These are phyloP conservation scores for Gymnorhina tibicen DNA, from an alignment of 2,113 vertebrate genomes.

Conservation along the genomic window DNA sequence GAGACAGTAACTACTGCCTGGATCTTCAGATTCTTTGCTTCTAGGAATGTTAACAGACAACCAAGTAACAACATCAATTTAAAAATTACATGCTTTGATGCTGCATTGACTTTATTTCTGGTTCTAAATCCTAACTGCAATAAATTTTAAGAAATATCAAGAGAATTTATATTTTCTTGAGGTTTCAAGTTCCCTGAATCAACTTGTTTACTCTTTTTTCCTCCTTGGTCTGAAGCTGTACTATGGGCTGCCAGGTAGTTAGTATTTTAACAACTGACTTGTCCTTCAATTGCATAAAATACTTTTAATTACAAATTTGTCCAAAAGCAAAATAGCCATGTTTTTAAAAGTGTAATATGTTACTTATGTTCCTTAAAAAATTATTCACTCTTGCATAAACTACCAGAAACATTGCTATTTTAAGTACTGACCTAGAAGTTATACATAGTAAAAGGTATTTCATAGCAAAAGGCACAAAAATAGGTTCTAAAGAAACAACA, in stretches of 20 bases:
- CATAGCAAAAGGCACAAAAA: not conserved
- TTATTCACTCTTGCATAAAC: not conserved
- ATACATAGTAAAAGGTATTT: not conserved
- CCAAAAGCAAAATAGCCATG: not conserved
- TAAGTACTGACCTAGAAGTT: not conserved
- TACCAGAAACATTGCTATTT: not conserved
- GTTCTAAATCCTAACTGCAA: not conserved
- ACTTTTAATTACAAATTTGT: not conserved
- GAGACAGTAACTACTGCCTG: not conserved
- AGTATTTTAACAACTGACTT: not conserved
- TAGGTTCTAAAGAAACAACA: not conserved
- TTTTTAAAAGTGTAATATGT: not conserved
- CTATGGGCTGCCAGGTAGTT: not conserved
- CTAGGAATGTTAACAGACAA: not conserved
- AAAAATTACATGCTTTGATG: not conserved
- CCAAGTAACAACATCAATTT: not conserved
- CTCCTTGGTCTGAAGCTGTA: not conserved
- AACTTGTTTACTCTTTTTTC: not conserved
- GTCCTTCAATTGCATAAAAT: not conserved
- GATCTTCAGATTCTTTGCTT: not conserved
- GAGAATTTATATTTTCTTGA: not conserved
- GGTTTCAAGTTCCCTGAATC: not conserved
- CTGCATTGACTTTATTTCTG: not conserved
- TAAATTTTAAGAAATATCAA: not conserved
- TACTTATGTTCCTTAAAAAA: not conserved